A percentile compares a stretch with the other conserved stretches of the same genome.
Conservation (phyloP, 2,888 invertebrate genomes). For the Agrilus mali region DNA sequence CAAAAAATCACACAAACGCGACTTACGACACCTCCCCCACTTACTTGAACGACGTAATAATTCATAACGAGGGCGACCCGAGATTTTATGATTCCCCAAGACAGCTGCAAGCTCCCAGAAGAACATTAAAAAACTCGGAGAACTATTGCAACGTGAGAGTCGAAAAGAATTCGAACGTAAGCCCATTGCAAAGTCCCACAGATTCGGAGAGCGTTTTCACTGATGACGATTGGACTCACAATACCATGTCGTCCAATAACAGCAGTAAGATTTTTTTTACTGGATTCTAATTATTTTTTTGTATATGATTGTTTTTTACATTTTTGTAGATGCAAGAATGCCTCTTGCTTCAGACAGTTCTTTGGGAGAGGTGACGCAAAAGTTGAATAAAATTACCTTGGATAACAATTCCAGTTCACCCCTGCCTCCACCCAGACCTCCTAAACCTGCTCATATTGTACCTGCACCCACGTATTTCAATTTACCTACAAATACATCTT, state of each 20-base stretch:
- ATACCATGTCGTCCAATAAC: constrained; percentile 31
- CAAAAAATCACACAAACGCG: constrained; percentile 20
- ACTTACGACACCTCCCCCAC: constrained; percentile 23
- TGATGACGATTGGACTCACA: constrained; percentile 52
- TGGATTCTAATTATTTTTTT: constrained; percentile 6
- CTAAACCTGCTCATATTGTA: constrained; percentile 53
- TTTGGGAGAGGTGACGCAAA: constrained; percentile 27
- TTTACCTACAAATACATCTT: constrained; percentile 17
- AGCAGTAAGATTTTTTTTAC: constrained; percentile 28
- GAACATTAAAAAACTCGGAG: constrained; percentile 6
- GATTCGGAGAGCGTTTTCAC: constrained; percentile 54
- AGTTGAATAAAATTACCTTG: constrained; percentile 12
- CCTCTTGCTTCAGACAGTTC: constrained; percentile 44
- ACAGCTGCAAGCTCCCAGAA: constrained; percentile 17
- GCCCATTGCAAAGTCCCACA: constrained; percentile 50
- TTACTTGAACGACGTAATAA: constrained; percentile 22
- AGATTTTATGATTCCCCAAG: constrained; percentile 40
- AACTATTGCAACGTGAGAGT: constrained; percentile 4
- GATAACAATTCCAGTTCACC: constrained; percentile 14
- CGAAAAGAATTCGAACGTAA: constrained; percentile 16
- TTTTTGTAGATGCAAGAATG: constrained; percentile 18
- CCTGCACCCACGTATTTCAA: constrained; percentile 38
- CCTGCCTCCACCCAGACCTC: constrained; percentile 56
- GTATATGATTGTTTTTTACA: background rate
- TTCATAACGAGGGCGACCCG: constrained; percentile 37